Percentiles rank a stretch among this genome's conserved stretches.
These are phyloP conservation scores for Teleogryllus occipitalis DNA, from an alignment of 1,140 invertebrate genomes.

Conservation along the genomic window DNA sequence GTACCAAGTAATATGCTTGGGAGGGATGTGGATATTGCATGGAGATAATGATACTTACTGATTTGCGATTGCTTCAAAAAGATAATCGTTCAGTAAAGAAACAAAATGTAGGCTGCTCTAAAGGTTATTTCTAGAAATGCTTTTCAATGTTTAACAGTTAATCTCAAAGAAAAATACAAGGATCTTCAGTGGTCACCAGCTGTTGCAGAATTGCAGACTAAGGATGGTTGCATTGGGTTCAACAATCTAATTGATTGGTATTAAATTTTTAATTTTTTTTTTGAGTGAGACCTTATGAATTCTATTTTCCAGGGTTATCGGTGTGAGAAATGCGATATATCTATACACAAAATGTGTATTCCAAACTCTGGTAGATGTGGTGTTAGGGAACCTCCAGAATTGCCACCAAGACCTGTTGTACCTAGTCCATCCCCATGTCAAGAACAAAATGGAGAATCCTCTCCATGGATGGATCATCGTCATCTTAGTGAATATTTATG, in stretches of 20 bases:
- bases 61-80: too few relatives aligned
- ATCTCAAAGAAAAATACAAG: too few relatives aligned
- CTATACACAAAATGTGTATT: conserved; percentile 71
- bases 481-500: conserved; percentile 14
- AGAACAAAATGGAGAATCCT: neutral
- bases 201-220: too few relatives aligned
- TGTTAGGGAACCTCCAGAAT: conserved; percentile 43
- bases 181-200: too few relatives aligned
- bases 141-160: too few relatives aligned
- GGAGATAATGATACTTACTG: too few relatives aligned
- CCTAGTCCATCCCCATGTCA: conserved; percentile 6
- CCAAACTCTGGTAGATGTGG: conserved; percentile 60
- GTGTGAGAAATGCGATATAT: conserved; percentile 62
- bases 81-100: too few relatives aligned
- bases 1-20: too few relatives aligned
- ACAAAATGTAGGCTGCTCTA: too few relatives aligned
- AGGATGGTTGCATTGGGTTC: too few relatives aligned
- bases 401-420: conserved; percentile 40
- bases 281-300: conserved; percentile 24
- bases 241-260: conserved; percentile 8
- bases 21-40: too few relatives aligned
- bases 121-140: too few relatives aligned
- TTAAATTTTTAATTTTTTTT: conserved; percentile 25
- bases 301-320: conserved; percentile 56
- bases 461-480: conserved; percentile 9